Percentiles rank a stretch among this genome's conserved stretches.
Evolutionary conservation across 53 echinoderm and acorn worm species (phyloP).

Genomic region (Pentamera pediparva): DNA sequence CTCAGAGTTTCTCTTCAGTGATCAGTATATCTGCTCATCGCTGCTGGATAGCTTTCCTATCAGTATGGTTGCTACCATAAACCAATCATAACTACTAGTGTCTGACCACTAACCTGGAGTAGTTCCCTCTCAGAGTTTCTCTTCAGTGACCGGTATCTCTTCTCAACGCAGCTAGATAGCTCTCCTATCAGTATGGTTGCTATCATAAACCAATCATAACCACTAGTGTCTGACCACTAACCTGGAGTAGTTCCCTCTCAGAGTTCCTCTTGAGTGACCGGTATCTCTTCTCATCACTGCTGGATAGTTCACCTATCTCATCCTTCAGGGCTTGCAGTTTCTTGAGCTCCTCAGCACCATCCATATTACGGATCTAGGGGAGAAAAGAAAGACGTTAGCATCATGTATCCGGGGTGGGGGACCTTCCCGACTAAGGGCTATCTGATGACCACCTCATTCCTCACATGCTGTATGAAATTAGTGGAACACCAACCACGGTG

Average conservation of each 20-base stretch:
- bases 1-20: slow-evolving; percentile 86
- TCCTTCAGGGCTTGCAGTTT: slow-evolving; percentile 90
- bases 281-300: slow-evolving; percentile 89
- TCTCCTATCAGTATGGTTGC: too few species aligned
- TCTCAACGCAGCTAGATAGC: slow-evolving; percentile 87
- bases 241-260: slow-evolving; percentile 89
- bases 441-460: too few species aligned
- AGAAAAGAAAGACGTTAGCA: background rate
- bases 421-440: too few species aligned
- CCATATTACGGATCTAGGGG: slow-evolving; percentile 83
- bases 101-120: slow-evolving; percentile 79
- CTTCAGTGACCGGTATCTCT: slow-evolving; percentile 81
- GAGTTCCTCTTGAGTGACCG: slow-evolving; percentile 80
- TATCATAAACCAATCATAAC: too few species aligned
- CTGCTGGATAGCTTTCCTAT: slow-evolving; percentile 89
- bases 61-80: too few species aligned
- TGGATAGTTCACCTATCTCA: slow-evolving; percentile 92
- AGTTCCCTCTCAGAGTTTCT: slow-evolving; percentile 87
- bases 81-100: too few species aligned
- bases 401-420: too few species aligned
- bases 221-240: too few species aligned
- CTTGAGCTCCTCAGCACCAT: slow-evolving; percentile 77
- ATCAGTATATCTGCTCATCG: slow-evolving; percentile 83
- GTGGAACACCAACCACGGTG: too few species aligned
- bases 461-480: too few species aligned